A percentile compares a stretch with the other conserved stretches of the same genome.
Evolutionary conservation across 2,113 vertebrate species (phyloP).

Genomic region (Oreocharis arfaki): DNA sequence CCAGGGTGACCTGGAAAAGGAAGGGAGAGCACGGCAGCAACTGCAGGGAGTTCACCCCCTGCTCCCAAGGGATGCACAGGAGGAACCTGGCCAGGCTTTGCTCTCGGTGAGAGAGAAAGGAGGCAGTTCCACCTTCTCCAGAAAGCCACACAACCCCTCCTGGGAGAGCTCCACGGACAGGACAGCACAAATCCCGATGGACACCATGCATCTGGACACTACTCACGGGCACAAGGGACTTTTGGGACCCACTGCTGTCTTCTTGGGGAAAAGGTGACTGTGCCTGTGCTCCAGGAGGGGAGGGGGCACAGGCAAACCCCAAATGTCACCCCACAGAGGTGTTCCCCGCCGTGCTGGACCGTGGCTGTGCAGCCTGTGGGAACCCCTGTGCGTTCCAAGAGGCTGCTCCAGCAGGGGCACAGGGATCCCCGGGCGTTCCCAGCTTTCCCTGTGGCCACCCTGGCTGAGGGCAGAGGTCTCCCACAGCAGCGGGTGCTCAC

Average conservation of each 20-base stretch:
- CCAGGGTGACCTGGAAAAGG: neutral
- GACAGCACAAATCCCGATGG: accelerated
- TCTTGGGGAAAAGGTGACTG: neutral
- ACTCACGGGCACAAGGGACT: neutral
- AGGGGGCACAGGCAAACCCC: neutral
- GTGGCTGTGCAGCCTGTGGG: accelerated
- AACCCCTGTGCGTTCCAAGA: neutral
- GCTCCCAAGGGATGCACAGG: neutral
- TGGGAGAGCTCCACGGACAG: neutral
- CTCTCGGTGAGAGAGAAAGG: neutral
- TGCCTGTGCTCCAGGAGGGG: neutral
- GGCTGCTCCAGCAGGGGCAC: neutral
- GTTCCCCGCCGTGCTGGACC: accelerated
- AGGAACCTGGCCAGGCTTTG: neutral
- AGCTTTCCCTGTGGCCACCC: neutral
- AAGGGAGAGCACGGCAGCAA: accelerated
- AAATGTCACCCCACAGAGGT: accelerated
- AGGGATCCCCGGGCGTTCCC: neutral
- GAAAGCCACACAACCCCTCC: neutral
- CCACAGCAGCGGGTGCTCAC: neutral
- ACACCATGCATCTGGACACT: accelerated
- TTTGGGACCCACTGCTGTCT: neutral
- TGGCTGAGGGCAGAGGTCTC: neutral
- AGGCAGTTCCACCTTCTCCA: neutral
- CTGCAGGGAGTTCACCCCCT: neutral